A percentile compares a stretch with the other conserved stretches of the same genome.
Evolutionary conservation across 2,888 invertebrate genomes (phyloP).

Genomic region (Aplocera efformata): DNA sequence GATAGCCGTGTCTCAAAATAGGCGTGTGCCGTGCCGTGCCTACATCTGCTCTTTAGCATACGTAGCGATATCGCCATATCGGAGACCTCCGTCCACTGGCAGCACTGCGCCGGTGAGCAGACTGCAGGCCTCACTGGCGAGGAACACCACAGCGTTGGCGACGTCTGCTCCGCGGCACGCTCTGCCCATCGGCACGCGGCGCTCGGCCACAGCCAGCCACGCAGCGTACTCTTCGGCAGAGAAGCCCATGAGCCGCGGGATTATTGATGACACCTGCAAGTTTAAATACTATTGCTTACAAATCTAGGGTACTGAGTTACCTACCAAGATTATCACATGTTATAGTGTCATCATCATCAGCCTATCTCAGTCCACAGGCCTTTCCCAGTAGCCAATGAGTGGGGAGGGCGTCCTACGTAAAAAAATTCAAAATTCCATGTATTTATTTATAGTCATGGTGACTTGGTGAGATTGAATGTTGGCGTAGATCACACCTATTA

Average conservation of each 20-base stretch:
- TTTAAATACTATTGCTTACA: not conserved
- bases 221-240: conserved; percentile 29
- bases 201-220: conserved; percentile 23
- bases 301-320: too few species aligned
- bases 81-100: conserved; percentile 36
- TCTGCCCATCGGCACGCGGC: conserved; percentile 31
- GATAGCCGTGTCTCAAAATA: too few species aligned
- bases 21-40: too few species aligned
- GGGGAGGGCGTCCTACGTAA: too few species aligned
- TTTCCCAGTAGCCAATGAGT: too few species aligned
- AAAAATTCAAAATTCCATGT: too few species aligned
- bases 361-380: too few species aligned
- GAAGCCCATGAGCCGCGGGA: conserved; percentile 30
- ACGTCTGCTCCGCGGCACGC: conserved; percentile 81
- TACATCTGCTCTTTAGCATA: not conserved
- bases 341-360: too few species aligned
- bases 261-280: conserved; percentile 27
- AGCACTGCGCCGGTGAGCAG: conserved; percentile 87
- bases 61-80: conserved; percentile 12
- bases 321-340: too few species aligned
- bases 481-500: too few species aligned
- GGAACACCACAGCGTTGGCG: conserved; percentile 88
- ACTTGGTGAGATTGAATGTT: too few species aligned
- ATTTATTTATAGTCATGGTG: too few species aligned
- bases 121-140: conserved; percentile 89